Conservation (phyloP, 2,113 vertebrate genomes). For the Thamnophis sirtalis region DNA sequence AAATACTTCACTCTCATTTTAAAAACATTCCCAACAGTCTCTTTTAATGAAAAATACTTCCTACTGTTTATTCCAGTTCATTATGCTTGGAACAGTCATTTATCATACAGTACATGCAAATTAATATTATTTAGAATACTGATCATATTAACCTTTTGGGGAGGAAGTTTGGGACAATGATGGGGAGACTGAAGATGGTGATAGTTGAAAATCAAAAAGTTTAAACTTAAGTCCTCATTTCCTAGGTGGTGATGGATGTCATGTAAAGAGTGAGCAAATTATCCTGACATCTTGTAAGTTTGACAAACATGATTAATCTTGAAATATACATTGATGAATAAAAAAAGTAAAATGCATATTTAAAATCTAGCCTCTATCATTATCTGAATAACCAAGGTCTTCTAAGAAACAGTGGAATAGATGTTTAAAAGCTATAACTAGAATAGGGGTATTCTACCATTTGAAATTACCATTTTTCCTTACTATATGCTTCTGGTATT, state of each 20-base stretch:
- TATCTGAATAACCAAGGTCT: background rate
- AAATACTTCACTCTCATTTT: background rate
- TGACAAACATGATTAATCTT: slow-evolving; percentile 26
- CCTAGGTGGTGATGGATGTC: background rate
- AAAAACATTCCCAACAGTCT: background rate
- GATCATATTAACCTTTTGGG: background rate
- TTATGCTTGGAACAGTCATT: background rate
- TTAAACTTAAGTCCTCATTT: slow-evolving; percentile 8
- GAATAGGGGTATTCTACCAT: accelerated
- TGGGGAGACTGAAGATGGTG: background rate
- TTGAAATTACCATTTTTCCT: background rate
- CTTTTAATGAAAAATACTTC: accelerated
- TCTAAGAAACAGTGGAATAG: accelerated
- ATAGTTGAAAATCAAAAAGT: background rate
- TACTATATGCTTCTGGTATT: background rate
- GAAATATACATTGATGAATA: accelerated
- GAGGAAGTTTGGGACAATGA: background rate
- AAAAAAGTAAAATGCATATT: background rate
- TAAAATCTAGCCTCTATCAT: accelerated
- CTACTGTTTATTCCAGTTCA: accelerated
- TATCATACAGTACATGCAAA: background rate
- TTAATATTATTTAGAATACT: background rate
- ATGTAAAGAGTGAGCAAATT: background rate
- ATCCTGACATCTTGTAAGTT: background rate
- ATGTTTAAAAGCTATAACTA: background rate